Evolutionary conservation across 1,140 invertebrate genomes (phyloP).

Genomic region (Habropoda laboriosa): DNA sequence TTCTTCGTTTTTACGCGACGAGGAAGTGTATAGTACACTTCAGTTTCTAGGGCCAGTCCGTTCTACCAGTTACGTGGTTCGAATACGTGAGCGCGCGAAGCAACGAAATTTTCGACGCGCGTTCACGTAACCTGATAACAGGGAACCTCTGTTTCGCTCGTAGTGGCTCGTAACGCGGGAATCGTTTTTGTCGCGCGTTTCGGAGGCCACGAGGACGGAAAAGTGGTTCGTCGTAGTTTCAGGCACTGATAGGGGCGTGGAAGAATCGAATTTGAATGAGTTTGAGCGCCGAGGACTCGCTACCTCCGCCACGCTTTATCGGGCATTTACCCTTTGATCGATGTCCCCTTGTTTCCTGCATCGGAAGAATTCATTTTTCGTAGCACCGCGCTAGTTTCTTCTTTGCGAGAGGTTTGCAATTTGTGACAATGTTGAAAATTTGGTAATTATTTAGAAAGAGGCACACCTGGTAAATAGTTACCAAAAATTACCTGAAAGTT

Average conservation of each 20-base stretch:
- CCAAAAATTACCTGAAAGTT: too few species aligned
- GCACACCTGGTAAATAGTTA: too few species aligned
- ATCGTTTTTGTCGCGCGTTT: not conserved
- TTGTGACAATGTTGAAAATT: too few species aligned
- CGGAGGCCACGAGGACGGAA: not conserved
- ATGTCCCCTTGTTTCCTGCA: not conserved
- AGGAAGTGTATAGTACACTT: not conserved
- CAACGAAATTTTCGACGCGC: not conserved
- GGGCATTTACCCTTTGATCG: not conserved
- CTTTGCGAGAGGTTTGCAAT: not conserved
- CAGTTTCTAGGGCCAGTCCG: too few species aligned
- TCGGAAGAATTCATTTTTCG: not conserved
- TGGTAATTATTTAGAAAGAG: too few species aligned
- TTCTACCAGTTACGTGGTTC: not conserved
- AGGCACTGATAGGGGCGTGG: too few species aligned
- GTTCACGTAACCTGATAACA: not conserved
- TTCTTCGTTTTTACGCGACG: too few species aligned
- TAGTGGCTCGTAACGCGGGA: not conserved
- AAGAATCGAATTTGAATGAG: not conserved
- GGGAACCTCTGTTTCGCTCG: not conserved
- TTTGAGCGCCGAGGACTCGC: not conserved
- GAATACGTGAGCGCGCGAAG: not conserved
- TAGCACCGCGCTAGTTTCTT: not conserved
- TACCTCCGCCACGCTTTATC: not conserved
- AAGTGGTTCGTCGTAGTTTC: not conserved